These are phyloP conservation scores for Globodera ellingtonae DNA, from an alignment of 1,140 invertebrate genomes.

Conservation along the genomic window DNA sequence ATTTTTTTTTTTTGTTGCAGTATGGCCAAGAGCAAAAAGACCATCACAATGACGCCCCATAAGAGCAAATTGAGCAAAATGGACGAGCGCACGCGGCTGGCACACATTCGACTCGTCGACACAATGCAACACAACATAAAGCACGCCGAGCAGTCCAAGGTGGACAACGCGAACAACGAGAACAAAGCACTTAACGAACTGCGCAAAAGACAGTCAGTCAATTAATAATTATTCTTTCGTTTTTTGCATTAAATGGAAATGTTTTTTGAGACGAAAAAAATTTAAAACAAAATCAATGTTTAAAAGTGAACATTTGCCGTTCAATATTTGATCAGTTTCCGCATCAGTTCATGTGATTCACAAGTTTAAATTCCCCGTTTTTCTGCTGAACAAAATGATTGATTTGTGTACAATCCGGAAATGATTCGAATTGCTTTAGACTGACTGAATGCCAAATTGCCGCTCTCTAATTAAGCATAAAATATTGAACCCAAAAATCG, in stretches of 20 bases:
- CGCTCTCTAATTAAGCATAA: no score
- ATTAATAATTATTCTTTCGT: neutral
- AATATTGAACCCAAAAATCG: no score
- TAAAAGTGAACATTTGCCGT: no score
- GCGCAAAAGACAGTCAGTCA: conserved; percentile 44
- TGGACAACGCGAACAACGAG: conserved; percentile 36
- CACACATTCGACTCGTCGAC: conserved; percentile 49
- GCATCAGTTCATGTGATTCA: neutral
- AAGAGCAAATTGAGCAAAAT: conserved; percentile 59
- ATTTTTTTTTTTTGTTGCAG: conserved; percentile 47
- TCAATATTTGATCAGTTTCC: no score
- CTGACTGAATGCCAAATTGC: no score
- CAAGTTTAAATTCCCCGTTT: neutral
- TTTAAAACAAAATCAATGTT: no score
- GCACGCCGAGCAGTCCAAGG: conserved; percentile 28
- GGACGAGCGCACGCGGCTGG: conserved; percentile 49
- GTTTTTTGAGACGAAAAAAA: no score
- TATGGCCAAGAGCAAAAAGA: conserved; percentile 49
- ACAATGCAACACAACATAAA: conserved; percentile 50
- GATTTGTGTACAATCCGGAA: no score
- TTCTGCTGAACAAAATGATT: no score
- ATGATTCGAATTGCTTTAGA: no score
- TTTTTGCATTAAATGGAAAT: neutral
- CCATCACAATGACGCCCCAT: conserved; percentile 59
- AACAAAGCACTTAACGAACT: conserved; percentile 38